phyloP scores from a whole-genome alignment of 2,888 invertebrate species.

The Lepidochitona cinerea region DNA sequence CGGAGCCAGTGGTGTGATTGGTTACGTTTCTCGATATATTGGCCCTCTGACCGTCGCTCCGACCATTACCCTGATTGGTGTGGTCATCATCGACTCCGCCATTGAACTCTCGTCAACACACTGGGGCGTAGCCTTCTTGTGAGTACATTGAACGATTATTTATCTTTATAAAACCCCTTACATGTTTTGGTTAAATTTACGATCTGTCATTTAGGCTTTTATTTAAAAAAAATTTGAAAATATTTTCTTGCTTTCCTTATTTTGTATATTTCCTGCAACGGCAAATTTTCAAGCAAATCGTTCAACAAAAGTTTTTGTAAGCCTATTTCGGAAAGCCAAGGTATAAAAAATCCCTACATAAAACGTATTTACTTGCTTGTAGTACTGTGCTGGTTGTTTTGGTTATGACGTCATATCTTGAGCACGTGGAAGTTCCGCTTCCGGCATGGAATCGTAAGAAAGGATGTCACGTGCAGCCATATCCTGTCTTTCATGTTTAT shows the following conservation, averaged over 20 bases:
- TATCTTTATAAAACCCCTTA: too few relatives aligned
- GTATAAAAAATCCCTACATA: too few relatives aligned
- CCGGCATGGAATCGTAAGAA: neutral
- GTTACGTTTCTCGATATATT: neutral
- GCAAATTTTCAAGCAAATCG: too few relatives aligned
- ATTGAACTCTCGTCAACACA: neutral
- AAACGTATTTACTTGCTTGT: too few relatives aligned
- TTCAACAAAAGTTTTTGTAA: too few relatives aligned
- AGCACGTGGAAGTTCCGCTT: neutral
- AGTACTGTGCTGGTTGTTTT: neutral
- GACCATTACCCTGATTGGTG: conserved; percentile 3
- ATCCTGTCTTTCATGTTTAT: neutral
- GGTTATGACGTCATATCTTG: neutral
- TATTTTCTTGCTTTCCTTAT: too few relatives aligned
- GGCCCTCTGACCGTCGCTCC: conserved; percentile 16
- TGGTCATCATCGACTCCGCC: neutral
- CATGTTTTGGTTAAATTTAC: too few relatives aligned
- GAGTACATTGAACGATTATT: too few relatives aligned
- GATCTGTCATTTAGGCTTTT: too few relatives aligned
- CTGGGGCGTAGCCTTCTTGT: conserved; percentile 13
- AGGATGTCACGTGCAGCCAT: neutral
- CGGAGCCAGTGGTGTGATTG: conserved; percentile 3
- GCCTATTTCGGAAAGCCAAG: too few relatives aligned
- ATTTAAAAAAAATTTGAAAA: too few relatives aligned
- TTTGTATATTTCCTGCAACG: too few relatives aligned